Conservation (phyloP, 2,888 invertebrate genomes). For the Ennomos fuscantarius region DNA sequence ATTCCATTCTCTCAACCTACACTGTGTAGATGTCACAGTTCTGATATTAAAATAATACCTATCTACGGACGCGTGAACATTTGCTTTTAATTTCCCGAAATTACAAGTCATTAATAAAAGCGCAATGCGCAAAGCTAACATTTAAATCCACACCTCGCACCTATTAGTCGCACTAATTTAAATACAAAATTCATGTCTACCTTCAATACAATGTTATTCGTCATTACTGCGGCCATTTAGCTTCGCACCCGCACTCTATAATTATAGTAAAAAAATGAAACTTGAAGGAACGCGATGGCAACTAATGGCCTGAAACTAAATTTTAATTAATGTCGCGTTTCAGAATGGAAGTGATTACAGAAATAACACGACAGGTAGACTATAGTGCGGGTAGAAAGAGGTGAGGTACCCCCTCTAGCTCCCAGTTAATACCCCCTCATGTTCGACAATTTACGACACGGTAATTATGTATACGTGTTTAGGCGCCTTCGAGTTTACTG, state of each 20-base stretch:
- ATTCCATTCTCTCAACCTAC: no score
- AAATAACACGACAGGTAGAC: constrained; percentile 79
- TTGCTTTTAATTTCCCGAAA: constrained; percentile 34
- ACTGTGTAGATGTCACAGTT: no score
- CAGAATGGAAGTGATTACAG: constrained; percentile 84
- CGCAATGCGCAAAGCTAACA: constrained; percentile 64
- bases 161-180: constrained; percentile 79
- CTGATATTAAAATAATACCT: no score
- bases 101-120: constrained; percentile 62
- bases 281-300: constrained; percentile 82
- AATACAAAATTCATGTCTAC: constrained; percentile 82
- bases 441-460: constrained; percentile 78
- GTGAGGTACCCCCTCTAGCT: constrained; percentile 44
- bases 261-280: constrained; percentile 81
- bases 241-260: constrained; percentile 77
- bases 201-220: constrained; percentile 81
- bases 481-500: constrained; percentile 68
- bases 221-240: constrained; percentile 82
- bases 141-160: constrained; percentile 74
- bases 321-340: constrained; percentile 86
- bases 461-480: constrained; percentile 80
- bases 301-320: constrained; percentile 85
- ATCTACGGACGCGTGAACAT: no score
- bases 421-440: constrained; percentile 62
- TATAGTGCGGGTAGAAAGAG: constrained; percentile 54